phyloP scores from a whole-genome alignment of 2,113 vertebrate genomes.

The Ochotona princeps region DNA sequence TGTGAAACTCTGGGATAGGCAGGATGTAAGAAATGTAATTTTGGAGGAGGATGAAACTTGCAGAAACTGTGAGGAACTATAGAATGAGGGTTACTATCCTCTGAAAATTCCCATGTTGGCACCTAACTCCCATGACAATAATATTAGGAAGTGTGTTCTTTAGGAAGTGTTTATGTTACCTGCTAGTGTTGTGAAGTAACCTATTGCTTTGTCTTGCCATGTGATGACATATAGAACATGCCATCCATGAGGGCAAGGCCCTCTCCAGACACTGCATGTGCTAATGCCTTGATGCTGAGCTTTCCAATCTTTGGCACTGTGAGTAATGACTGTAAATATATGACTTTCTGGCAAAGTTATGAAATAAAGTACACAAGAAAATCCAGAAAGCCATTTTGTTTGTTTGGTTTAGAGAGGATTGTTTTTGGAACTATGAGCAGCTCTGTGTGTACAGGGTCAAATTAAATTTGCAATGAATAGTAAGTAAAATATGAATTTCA shows the following conservation, averaged over 20 bases:
- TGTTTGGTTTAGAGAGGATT: not conserved
- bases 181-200: not conserved
- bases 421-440: not conserved
- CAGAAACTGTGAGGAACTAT: not conserved
- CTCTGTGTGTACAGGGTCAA: not conserved
- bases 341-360: not conserved
- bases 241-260: not conserved
- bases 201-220: not conserved
- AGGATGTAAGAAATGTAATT: not conserved
- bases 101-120: not conserved
- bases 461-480: constrained; percentile 22
- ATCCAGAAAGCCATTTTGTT: not conserved
- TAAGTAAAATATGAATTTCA: constrained; percentile 9
- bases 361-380: not conserved
- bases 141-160: not conserved
- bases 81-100: not conserved
- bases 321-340: not conserved
- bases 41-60: constrained; percentile 14
- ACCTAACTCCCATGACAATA: not conserved
- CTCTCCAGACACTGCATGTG: not conserved
- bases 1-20: not conserved
- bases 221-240: not conserved
- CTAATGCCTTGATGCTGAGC: not conserved
- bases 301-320: not conserved
- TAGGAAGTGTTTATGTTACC: not conserved